Evolutionary conservation across 2,113 vertebrate species (phyloP), one percentile per base, ranked within the genome.

Genomic region (Piprites chloris): DNA sequence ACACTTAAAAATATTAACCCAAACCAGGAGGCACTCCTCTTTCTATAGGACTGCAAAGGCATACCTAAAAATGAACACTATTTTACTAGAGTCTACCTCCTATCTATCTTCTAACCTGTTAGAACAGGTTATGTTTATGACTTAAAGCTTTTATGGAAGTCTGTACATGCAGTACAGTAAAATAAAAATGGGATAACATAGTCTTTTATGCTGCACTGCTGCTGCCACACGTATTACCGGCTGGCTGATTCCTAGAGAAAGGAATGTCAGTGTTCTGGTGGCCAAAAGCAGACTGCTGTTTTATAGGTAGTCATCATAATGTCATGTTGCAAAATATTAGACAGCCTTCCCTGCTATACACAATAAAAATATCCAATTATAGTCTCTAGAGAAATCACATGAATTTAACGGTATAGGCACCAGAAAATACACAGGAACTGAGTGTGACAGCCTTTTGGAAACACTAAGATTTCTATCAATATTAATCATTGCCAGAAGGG

Each of bases 171-270:
- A 33, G 44, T 35, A 44, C 16, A 81, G 39, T 67, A 78, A 77
- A 87, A 67, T 39, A 46, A 74, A 89, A 87, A 53, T 37, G 21
- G 17, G 27, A 18, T 23, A 68, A 47, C 20, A 26, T 7, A 53
- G 13, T 9, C 11, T 32, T 75, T 41, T 2, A 41, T 37, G 67
- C 26, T 18, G 58, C 0, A 0, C 35, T 28, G 17, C 50, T 80
- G 23, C 53, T 74, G 28, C 33, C 27, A 46, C 3, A 0, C 1
- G 1, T 4, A 4, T 42, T 56, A 82, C 0, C 1, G 30, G 41
- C 68, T 74, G 33, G 42, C 47, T 42, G 33, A 47, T 55, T 67
- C 44, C 49, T 61, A n/a, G 41, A 81, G 52, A 80, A 91, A 88
- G 33, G 12, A 91, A 50, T 3, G 11, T 26, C 65, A 26, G 32